Evolutionary conservation across 2,113 vertebrate genomes (phyloP), one percentile per base, ranked within the genome.

Genomic region (Hylia prasina): DNA sequence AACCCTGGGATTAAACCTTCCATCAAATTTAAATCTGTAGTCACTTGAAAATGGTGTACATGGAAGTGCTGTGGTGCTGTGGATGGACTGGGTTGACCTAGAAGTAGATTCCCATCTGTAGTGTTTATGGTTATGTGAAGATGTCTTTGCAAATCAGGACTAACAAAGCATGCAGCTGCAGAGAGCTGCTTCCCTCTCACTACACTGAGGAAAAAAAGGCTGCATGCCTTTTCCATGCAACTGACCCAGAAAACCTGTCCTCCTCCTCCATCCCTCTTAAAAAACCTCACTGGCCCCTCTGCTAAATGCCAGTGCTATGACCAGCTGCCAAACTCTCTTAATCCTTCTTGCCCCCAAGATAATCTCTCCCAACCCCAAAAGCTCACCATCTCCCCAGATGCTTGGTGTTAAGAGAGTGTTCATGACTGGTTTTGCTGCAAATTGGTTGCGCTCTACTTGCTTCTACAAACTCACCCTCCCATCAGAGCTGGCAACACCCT

Each of bases 201-300:
- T 78, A 44, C 16, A 4, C 3, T 31, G 93, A 94, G 57, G 47
- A 22, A 33, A 83, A 82, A 94, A 96, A 86, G 68, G 31, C 85
- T 57, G 91, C 57, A 45, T 58, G 82, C 54, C 50, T 95, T 88
- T 68, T 91, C 39, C 47, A 19, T 79, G 75, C 2, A 22, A 85
- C 92, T 96, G 94, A 97, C 96, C 93, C 90, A 97, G 95, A 94
- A 96, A 97, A 93, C 53, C 60, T 75, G 15, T 85, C 71, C 50
- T 79, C 51, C 66, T 76, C 30, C 45, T n/a, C 44, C 0, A 0
- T 42, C 82, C 70, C 71, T 76, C 68, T 95, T 88, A 70, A 2
- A 72, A 94, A 95, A 95, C 56, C 79, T 87, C 1, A 6, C 40
- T 61, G 44, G 60, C 79, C 94, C 79, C 90, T 92, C 86, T 94